Conservation (phyloP, 2,888 invertebrate genomes). For the Drosophila mercatorum region DNA sequence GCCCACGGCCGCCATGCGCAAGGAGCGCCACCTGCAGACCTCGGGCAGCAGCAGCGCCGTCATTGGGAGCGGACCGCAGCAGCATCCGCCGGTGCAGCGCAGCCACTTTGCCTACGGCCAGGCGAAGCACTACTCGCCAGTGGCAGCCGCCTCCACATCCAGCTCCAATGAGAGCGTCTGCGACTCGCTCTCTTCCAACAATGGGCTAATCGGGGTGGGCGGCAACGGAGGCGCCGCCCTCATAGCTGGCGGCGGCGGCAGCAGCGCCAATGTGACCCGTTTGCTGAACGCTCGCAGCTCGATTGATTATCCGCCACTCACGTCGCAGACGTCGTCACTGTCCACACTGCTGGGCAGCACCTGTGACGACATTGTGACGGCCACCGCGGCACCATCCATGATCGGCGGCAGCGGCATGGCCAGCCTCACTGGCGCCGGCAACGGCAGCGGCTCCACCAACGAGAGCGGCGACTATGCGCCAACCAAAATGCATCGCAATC, state of each 20-base stretch:
- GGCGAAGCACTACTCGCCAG: constrained; percentile 82
- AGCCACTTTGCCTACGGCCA: constrained; percentile 81
- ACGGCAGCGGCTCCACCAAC: constrained; percentile 62
- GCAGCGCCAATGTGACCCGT: constrained; percentile 59
- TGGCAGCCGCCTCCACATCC: constrained; percentile 87
- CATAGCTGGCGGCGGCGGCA: constrained; percentile 21
- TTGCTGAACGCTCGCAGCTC: constrained; percentile 73
- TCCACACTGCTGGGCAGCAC: constrained; percentile 79
- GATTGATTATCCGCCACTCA: constrained; percentile 80
- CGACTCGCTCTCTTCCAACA: constrained; percentile 87
- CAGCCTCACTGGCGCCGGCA: constrained; percentile 60
- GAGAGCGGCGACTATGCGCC: constrained; percentile 83
- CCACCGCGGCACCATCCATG: constrained; percentile 80
- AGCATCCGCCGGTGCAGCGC: constrained; percentile 78
- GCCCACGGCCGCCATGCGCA: constrained; percentile 80
- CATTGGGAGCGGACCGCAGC: constrained; percentile 63
- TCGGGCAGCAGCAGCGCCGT: constrained; percentile 49
- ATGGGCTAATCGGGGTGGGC: constrained; percentile 84
- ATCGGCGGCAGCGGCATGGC: constrained; percentile 69
- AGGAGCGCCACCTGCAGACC: constrained; percentile 74
- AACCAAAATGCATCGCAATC: constrained; percentile 87
- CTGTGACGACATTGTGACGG: constrained; percentile 82
- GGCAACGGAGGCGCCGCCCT: constrained; percentile 32
- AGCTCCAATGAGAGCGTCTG: constrained; percentile 95
- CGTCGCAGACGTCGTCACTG: constrained; percentile 81